Evolutionary conservation across 2,888 invertebrate species (phyloP).

Genomic region (Pseudanteris insignis): DNA sequence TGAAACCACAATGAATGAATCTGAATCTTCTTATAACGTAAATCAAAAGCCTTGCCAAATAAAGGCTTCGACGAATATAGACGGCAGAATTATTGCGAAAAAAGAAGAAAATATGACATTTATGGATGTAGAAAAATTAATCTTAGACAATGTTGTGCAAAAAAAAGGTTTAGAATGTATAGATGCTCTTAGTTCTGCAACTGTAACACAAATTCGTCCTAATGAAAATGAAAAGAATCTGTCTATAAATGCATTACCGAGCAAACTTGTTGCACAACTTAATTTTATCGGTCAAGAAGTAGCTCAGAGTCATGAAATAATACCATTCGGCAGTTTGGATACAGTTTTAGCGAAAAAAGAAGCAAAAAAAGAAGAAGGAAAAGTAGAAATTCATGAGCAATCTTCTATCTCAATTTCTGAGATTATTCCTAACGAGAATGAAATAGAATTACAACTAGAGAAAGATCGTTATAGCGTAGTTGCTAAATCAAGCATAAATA

Average conservation of each 20-base stretch:
- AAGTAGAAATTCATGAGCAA: constrained; percentile 46
- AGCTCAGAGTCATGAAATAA: constrained; percentile 53
- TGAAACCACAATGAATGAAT: constrained; percentile 48
- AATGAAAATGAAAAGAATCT: constrained; percentile 48
- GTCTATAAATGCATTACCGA: constrained; percentile 49
- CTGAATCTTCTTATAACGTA: constrained; percentile 39
- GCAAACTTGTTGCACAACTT: constrained; percentile 58
- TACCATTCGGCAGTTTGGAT: constrained; percentile 50
- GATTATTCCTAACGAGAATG: constrained; percentile 49
- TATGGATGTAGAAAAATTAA: constrained; percentile 51
- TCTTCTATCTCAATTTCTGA: constrained; percentile 54
- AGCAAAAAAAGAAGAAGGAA: constrained; percentile 46
- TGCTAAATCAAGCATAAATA: constrained; percentile 60
- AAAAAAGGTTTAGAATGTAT: constrained; percentile 46
- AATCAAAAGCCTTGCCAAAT: constrained; percentile 43
- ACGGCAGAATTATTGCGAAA: constrained; percentile 58
- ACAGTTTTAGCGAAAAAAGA: constrained; percentile 36
- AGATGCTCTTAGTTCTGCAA: constrained; percentile 49
- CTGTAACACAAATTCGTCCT: constrained; percentile 48
- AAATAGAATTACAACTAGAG: constrained; percentile 47
- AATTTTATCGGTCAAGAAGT: constrained; percentile 58
- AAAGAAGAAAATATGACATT: constrained; percentile 57
- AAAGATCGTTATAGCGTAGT: constrained; percentile 55
- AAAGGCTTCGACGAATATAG: constrained; percentile 55
- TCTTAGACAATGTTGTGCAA: constrained; percentile 29